Evolutionary conservation across 1,140 invertebrate species (phyloP), one percentile per base, ranked within the genome.

Genomic region (Papilio xuthus): DNA sequence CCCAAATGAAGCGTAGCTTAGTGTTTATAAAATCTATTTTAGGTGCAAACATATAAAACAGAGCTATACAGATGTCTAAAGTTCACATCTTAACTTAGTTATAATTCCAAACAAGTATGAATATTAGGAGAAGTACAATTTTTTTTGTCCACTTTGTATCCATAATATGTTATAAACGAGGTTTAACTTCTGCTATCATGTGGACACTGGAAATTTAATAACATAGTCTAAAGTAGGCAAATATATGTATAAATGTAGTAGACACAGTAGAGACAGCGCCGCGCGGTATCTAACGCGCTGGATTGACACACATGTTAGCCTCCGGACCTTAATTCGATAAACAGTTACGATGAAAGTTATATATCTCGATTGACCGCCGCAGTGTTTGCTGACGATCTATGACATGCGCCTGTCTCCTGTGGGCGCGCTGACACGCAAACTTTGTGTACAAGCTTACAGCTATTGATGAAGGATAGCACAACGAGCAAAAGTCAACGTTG

Each of bases 221-320:
- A 47, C 44, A 47, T 2, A 1, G 15, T 47, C 12, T 13, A 47
- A 47, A 4, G 13, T 7, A 47, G 44, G 9, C 12, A 47, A 47
- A 47, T 47, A 15, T 15, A 4, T 47, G 3, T 15, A 1, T 15
- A 2, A 12, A 20, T n/a, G 4, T 0, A 6, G 53, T 15, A 7
- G 6, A 20, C 6, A n/a, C 20, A 2, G 12, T 6, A 20, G 1
- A 9, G 53, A 8, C 6, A 20, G 10, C n/a, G 53, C 53, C 3
- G 53, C 53, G 53, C 56, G 0, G 56, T 2, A 50, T 26, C 69
- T 50, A 72, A n/a, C 69, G 69, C 70, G 72, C 60, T 42, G 32
- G 15, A 41, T 78, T 78, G 53, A 73, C 63, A 69, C 69, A 78
- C 50, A 78, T 72, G 71, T 72, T 41, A 78, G 56, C 72, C 67